phyloP scores from a whole-genome alignment of 2,888 invertebrate genomes.

The Polymixis flavicincta region DNA sequence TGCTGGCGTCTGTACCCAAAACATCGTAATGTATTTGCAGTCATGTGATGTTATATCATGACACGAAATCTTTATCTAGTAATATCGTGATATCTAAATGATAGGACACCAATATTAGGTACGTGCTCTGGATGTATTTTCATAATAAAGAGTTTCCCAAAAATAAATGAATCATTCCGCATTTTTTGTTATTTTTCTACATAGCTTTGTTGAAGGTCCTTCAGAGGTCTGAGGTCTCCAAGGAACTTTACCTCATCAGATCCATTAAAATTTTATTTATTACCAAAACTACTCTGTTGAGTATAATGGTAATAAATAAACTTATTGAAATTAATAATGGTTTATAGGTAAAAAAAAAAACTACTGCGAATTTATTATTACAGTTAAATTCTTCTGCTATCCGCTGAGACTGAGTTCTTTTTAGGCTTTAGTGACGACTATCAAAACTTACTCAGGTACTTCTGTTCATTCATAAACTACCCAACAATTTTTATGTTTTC shows the following conservation, averaged over 20 bases:
- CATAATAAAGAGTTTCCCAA: not conserved
- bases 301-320: not conserved
- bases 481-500: not conserved
- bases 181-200: not conserved
- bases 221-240: not conserved
- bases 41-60: not conserved
- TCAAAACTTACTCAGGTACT: not conserved
- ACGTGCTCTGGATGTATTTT: not conserved
- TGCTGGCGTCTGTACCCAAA: no score
- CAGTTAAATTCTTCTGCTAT: no score
- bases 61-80: not conserved
- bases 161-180: not conserved
- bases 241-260: not conserved
- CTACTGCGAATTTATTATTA: not conserved
- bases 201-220: not conserved
- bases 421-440: not conserved
- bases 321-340: not conserved
- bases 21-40: no score
- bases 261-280: not conserved
- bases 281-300: not conserved
- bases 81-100: not conserved
- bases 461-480: no score
- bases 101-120: slow-evolving; percentile 1
- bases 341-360: not conserved
- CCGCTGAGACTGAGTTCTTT: not conserved